phyloP scores from a whole-genome alignment of 2,888 invertebrate species.

The Meliscaeva auricollis region DNA sequence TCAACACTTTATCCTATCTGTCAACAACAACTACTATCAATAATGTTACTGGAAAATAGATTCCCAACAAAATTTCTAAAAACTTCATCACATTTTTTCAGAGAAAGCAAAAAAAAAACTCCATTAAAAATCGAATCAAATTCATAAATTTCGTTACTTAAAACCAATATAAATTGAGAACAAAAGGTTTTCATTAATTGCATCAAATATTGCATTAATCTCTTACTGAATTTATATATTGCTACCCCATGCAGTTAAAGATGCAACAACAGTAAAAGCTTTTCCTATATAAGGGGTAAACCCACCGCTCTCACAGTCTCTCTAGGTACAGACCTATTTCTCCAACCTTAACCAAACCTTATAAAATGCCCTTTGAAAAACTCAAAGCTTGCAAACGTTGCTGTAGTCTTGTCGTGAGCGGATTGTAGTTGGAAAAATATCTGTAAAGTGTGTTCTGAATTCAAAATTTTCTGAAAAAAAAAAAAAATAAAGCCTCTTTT shows the following conservation, averaged over 20 bases:
- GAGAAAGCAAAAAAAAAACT: background rate
- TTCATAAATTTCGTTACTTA: background rate
- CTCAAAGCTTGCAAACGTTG: constrained; percentile 75
- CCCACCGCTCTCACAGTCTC: background rate
- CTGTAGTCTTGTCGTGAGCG: constrained; percentile 71
- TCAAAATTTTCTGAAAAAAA: constrained; percentile 22
- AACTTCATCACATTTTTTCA: too few species aligned
- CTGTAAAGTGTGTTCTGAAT: constrained; percentile 32
- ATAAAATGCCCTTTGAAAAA: constrained; percentile 51
- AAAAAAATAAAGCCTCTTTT: constrained; percentile 38
- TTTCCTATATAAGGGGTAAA: constrained; percentile 37
- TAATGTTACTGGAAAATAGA: too few species aligned
- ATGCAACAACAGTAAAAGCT: constrained; percentile 53
- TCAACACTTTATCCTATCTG: too few species aligned
- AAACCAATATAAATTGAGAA: background rate
- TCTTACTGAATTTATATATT: constrained; percentile 1
- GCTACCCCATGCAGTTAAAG: constrained; percentile 16
- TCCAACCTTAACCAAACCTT: constrained; percentile 26
- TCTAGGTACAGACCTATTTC: constrained; percentile 17
- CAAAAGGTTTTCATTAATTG: constrained; percentile 43
- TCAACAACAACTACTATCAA: too few species aligned
- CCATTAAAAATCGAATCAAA: background rate
- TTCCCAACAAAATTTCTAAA: too few species aligned
- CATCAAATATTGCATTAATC: constrained; percentile 29
- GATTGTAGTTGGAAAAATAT: constrained; percentile 52